Base-by-base conservation (phyloP, 2,888 invertebrate species). In the Cosmopolites sordidus region DNA sequence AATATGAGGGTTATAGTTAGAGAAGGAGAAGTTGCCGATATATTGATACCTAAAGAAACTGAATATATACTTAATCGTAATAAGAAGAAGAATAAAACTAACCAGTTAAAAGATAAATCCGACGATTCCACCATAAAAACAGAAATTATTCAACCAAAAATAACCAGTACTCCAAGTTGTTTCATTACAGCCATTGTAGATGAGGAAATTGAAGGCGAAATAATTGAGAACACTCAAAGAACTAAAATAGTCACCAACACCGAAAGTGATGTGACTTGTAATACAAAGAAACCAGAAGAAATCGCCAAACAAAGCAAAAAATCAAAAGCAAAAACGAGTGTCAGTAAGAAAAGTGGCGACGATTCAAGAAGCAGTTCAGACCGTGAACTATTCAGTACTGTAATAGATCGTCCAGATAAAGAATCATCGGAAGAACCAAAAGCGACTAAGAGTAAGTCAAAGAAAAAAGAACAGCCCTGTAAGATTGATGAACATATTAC, bases 1-100 rank as follows among this genome's bases (percentile, higher is more conserved):
- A 40, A 51, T 22, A 51, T 42, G 2, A 57, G 47, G 22, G 51
- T 57, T 2, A 43, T 57, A 11, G 57, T 57, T 9, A 51, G 59
- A n/a, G 53, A 62, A 44, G 52, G 54, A 11, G 53, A 50, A 14
- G 44, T 57, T 2, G 30, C 27, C 14, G 57, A 57, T 48, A 47
- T 53, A 43, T 17, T 57, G 33, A 45, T 16, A n/a, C 50, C 46
- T 18, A 43, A 18, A 15, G 29, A 47, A 43, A 15, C 16, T 11
- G 43, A 43, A 6, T 17, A 17, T 12, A 22, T 18, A 12, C 3
- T 43, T 6, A 44, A 11, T 16, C 3, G 3, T 6, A 11, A 40
- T 8, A 40, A 11, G 14, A 15, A 44, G 16, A 22, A 30, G 30
- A 29, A 15, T n/a, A 30, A 12, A 6, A 29, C 9, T 14, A n/a